Base-by-base conservation (phyloP, 2,888 invertebrate species). In the Polia nebulosa region DNA sequence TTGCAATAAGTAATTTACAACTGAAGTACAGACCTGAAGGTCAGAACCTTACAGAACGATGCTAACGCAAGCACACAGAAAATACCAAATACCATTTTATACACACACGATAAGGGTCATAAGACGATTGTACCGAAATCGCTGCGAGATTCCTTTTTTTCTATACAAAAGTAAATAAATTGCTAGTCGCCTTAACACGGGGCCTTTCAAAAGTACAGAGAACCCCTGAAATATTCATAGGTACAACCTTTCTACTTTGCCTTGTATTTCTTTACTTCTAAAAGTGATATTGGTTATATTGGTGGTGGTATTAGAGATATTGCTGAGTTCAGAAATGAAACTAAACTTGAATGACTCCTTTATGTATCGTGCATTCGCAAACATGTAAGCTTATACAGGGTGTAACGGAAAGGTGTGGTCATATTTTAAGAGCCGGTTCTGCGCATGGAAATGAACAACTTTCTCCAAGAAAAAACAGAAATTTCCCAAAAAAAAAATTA, bases 181-280 rank as follows among this genome's bases (percentile, higher is more conserved):
- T 80, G 76, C 67, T 77, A 79, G 80, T 85, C 61, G 81, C 62
- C 78, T 80, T 78, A 81, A 83, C 82, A 82, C 71, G 74, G 68
- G 58, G 77, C 76, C 73, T 78, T 85, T 77, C 68, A 74, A 83
- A 83, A 83, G 83, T 80, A 79, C 76, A 70, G 78, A 61, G 58
- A 72, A 51, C 75, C 70, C 62, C 75, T 85, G 75, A 85, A 87
- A 85, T 86, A 87, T 87, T 87, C 81, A 87, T 76, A 69, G 65
- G 51, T 75, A 79, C 75, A 70, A 73, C 72, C 71, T 72, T 80
- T 84, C 62, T 67, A 59, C 66, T 71, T 78, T 80, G 65, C 73
- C 68, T 74, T 79, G 77, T 76, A 75, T 82, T 79, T 81, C 47
- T 78, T 76, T 72, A 52, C 62, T 68, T 65, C n/a, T 17, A 53